phyloP scores from a whole-genome alignment of 1,140 invertebrate species.

The Ooceraea biroi region DNA sequence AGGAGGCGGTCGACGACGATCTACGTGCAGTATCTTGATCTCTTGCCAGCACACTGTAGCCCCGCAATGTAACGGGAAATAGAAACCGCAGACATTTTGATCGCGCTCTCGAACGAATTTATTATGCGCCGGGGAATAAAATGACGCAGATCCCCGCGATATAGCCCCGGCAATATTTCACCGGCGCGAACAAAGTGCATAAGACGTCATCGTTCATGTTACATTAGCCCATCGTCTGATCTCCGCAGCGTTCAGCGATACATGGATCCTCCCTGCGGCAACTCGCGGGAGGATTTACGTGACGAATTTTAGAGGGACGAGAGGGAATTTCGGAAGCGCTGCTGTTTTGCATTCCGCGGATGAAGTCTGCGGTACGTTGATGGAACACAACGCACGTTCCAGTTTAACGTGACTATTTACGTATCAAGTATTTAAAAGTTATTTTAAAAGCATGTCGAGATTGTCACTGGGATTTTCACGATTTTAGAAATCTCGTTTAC shows the following conservation, averaged over 20 bases:
- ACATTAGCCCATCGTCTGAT: neutral
- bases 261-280: neutral
- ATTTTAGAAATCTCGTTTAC: too few species aligned
- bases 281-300: neutral
- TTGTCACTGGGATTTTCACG: neutral
- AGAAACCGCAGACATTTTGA: slow-evolving; percentile 61
- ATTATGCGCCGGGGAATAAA: slow-evolving; percentile 38
- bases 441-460: neutral
- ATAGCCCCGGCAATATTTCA: slow-evolving; percentile 6
- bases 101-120: slow-evolving; percentile 49
- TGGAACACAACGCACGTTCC: too few species aligned
- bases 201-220: neutral
- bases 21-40: slow-evolving; percentile 54
- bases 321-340: neutral
- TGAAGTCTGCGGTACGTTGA: neutral
- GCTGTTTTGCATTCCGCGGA: neutral
- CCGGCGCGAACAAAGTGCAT: neutral
- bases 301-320: neutral
- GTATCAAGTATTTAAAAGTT: neutral
- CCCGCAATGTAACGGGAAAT: slow-evolving; percentile 30
- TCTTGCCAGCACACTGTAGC: slow-evolving; percentile 55
- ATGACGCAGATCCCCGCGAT: slow-evolving; percentile 5
- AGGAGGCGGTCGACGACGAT: slow-evolving; percentile 15
- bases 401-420: too few species aligned
- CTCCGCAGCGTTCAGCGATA: neutral